These are phyloP conservation scores for Leptestheria dahalacensis DNA, from an alignment of 1,140 invertebrate species.

Conservation along the genomic window DNA sequence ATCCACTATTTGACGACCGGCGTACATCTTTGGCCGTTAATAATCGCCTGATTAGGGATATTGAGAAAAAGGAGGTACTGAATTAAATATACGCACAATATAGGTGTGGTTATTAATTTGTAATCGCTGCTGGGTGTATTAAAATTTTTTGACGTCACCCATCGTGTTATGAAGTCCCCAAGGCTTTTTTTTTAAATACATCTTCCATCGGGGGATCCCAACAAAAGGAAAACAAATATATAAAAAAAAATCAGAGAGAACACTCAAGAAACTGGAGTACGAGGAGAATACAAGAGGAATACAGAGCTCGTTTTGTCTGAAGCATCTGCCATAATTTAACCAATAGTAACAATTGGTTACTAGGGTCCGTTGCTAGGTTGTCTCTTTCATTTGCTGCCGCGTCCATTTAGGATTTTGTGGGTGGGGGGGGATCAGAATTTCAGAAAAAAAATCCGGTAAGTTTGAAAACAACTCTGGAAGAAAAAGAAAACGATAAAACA, in stretches of 20 bases:
- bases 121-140: background rate
- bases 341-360: too few relatives aligned
- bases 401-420: too few relatives aligned
- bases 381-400: too few relatives aligned
- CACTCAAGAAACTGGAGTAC: too few relatives aligned
- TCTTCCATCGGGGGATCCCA: too few relatives aligned
- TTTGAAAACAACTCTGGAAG: too few relatives aligned
- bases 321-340: background rate
- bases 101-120: background rate
- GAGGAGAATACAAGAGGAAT: background rate
- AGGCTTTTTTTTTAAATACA: background rate
- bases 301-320: background rate
- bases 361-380: background rate
- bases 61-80: background rate
- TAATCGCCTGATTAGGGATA: background rate
- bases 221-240: background rate
- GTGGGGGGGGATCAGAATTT: too few relatives aligned
- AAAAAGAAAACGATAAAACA: too few relatives aligned
- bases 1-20: too few relatives aligned
- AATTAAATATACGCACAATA: background rate
- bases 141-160: background rate
- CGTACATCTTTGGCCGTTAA: too few relatives aligned
- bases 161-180: background rate
- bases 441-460: too few relatives aligned
- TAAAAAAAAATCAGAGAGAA: too few relatives aligned